A percentile compares a stretch with the other conserved stretches of the same genome.
Conservation (phyloP, 2,888 invertebrate species). For the Thymelicus sylvestris region DNA sequence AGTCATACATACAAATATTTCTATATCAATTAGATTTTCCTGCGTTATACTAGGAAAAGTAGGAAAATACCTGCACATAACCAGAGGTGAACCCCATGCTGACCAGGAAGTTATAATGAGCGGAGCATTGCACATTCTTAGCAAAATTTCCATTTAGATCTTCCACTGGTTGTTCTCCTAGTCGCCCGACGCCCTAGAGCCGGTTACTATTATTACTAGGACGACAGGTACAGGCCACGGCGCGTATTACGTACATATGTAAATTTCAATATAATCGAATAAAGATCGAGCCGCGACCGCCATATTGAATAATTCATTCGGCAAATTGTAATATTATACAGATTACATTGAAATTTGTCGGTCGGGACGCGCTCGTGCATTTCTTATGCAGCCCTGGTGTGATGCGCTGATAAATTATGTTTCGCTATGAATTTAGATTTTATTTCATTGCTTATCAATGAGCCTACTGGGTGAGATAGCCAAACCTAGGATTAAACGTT, state of each 20-base stretch:
- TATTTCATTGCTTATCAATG: not conserved
- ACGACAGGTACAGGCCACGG: conserved; percentile 41
- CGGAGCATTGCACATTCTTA: conserved; percentile 5
- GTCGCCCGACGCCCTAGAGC: conserved; percentile 15
- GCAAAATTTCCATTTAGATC: conserved; percentile 19
- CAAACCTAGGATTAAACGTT: no score
- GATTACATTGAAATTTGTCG: conserved; percentile 74
- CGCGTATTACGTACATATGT: conserved; percentile 47
- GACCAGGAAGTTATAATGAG: conserved; percentile 5
- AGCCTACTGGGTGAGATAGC: no score
- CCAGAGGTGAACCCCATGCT: not conserved
- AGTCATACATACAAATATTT: no score
- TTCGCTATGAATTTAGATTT: conserved; percentile 41
- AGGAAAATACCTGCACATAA: no score
- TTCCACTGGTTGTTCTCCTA: conserved; percentile 4
- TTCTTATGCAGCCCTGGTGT: conserved; percentile 47
- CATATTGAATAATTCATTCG: conserved; percentile 77
- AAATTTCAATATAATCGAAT: conserved; percentile 66
- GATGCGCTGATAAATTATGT: conserved; percentile 36
- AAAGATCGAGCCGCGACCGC: conserved; percentile 60
- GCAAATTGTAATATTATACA: conserved; percentile 76
- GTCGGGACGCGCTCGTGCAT: conserved; percentile 52
- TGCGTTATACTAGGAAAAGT: no score
- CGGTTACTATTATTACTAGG: conserved; percentile 36
- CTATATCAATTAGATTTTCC: no score